Conservation (phyloP, 2,113 vertebrate species). For the Casuarius casuarius region DNA sequence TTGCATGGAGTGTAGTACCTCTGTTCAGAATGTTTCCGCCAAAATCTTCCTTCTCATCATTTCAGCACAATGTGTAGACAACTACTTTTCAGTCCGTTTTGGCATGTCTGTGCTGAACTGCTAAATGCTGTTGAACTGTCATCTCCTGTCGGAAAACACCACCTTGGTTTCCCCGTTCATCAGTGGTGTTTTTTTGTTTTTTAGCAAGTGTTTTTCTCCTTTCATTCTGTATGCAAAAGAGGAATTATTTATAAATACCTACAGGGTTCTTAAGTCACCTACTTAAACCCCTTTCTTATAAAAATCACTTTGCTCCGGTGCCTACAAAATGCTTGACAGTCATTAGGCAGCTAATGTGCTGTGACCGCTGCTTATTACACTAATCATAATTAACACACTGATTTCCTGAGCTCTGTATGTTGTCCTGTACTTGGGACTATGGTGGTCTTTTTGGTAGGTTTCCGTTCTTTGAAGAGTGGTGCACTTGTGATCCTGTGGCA, state of each 20-base stretch:
- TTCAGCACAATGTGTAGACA: neutral
- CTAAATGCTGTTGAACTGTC: constrained; percentile 9
- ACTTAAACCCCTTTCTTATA: constrained; percentile 39
- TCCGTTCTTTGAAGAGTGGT: neutral
- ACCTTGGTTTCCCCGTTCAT: constrained; percentile 25
- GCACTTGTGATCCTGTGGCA: neutral
- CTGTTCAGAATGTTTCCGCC: neutral
- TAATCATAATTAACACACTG: constrained; percentile 64
- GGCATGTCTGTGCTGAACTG: neutral
- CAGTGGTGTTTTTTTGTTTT: neutral
- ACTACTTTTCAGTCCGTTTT: neutral
- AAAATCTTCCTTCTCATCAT: neutral
- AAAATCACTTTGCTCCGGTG: constrained; percentile 50
- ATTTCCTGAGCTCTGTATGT: constrained; percentile 26
- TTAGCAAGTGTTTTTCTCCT: constrained; percentile 36
- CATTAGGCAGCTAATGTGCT: constrained; percentile 69
- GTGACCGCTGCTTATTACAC: constrained; percentile 52
- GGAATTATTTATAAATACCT: constrained; percentile 49
- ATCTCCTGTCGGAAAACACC: constrained; percentile 40
- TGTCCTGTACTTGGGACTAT: neutral
- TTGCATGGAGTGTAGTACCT: neutral
- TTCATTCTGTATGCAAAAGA: constrained; percentile 45
- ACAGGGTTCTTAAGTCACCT: constrained; percentile 46
- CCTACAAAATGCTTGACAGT: constrained; percentile 43
- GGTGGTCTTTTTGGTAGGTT: neutral